Evolutionary conservation across 2,797 vertebrate species (phyloP).

Genomic region (Cyprinella venusta): DNA sequence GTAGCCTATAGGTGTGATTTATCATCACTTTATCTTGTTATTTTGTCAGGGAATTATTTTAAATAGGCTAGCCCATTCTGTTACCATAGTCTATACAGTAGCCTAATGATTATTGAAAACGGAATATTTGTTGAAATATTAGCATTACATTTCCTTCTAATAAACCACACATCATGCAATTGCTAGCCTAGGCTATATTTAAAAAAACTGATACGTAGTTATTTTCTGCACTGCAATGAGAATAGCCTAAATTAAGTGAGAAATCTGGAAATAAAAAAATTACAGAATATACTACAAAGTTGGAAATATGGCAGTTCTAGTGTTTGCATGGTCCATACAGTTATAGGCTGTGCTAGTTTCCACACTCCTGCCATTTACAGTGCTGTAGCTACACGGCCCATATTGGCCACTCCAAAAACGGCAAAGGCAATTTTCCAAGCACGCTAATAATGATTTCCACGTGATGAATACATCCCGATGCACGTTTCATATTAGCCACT

Average conservation of each 20-base stretch:
- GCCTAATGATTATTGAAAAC: background rate
- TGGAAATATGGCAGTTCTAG: conserved; percentile 17
- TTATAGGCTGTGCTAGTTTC: conserved; percentile 26
- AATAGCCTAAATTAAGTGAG: background rate
- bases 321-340: conserved; percentile 24
- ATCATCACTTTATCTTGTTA: background rate
- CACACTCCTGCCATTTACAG: conserved; percentile 36
- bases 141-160: background rate
- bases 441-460: conserved; percentile 38
- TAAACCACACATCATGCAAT: background rate
- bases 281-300: conserved; percentile 5
- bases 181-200: no score
- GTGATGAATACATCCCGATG: conserved; percentile 38
- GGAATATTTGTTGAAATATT: background rate
- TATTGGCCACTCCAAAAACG: conserved; percentile 37
- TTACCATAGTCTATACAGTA: background rate
- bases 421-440: conserved; percentile 45
- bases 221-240: background rate
- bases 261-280: conserved; percentile 23
- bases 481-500: conserved; percentile 18
- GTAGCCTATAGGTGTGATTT: background rate
- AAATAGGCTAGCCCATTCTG: background rate
- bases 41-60: conserved; percentile 8
- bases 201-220: background rate
- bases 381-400: conserved; percentile 5